Evolutionary conservation across 2,113 vertebrate species (phyloP).

Genomic region (Picathartes gymnocephalus): DNA sequence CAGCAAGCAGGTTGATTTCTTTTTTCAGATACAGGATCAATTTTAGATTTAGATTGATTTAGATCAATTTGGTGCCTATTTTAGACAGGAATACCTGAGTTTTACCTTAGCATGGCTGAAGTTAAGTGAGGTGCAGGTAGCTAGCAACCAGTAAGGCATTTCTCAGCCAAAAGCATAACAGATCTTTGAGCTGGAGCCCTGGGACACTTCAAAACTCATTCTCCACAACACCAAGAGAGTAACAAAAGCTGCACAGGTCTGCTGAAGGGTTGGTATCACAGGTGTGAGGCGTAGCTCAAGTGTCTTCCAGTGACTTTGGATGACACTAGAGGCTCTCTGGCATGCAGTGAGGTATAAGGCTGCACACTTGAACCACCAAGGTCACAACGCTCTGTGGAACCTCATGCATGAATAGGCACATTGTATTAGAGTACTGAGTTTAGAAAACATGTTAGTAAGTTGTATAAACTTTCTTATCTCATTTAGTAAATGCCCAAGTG

Average conservation of each 20-base stretch:
- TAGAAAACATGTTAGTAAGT: background rate
- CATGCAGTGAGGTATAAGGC: background rate
- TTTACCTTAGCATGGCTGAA: background rate
- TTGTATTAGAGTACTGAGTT: background rate
- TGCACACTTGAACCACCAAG: background rate
- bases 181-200: background rate
- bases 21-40: background rate
- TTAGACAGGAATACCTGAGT: background rate
- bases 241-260: background rate
- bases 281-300: background rate
- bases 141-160: background rate
- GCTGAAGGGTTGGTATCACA: background rate
- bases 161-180: background rate
- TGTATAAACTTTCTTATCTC: conserved; percentile 18
- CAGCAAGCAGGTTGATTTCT: background rate
- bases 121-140: background rate
- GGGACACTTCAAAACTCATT: background rate
- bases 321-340: background rate
- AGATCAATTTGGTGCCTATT: background rate
- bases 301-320: background rate
- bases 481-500: background rate
- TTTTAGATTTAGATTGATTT: too few species aligned
- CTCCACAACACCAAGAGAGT: background rate
- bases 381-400: background rate
- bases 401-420: background rate